A percentile compares a stretch with the other conserved stretches of the same genome.
phyloP scores from a whole-genome alignment of 2,113 vertebrate species.

The Puma concolor region DNA sequence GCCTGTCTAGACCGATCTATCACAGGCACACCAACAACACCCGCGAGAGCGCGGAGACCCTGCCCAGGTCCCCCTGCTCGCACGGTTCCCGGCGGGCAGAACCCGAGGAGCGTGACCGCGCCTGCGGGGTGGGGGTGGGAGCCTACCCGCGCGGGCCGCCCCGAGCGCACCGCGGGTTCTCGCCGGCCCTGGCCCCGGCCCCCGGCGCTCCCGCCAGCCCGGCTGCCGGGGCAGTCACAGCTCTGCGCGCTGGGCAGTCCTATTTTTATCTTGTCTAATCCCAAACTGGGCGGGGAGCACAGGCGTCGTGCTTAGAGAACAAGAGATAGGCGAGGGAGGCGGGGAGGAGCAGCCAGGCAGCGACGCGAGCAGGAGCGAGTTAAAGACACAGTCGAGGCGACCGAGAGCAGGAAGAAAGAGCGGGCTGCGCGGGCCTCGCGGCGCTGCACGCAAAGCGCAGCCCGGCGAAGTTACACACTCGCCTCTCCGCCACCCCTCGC shows the following conservation, averaged over 20 bases:
- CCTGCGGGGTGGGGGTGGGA: conserved; percentile 18
- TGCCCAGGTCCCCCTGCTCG: conserved; percentile 70
- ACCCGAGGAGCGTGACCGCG: conserved; percentile 67
- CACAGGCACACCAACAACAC: conserved; percentile 86
- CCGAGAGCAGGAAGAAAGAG: conserved; percentile 76
- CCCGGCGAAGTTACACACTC: conserved; percentile 74
- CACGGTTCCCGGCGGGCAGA: conserved; percentile 83
- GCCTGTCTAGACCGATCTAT: conserved; percentile 91
- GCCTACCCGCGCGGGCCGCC: not conserved
- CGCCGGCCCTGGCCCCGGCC: conserved; percentile 22
- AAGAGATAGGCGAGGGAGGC: conserved; percentile 79
- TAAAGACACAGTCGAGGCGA: conserved; percentile 79
- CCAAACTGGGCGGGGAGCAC: conserved; percentile 82
- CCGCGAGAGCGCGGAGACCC: conserved; percentile 79
- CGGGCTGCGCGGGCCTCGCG: conserved; percentile 65
- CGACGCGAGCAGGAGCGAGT: conserved; percentile 74
- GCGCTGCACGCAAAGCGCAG: conserved; percentile 59
- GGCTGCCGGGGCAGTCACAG: conserved; percentile 68
- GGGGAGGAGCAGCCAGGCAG: conserved; percentile 77
- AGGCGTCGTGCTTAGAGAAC: conserved; percentile 79
- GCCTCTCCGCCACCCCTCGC: not conserved
- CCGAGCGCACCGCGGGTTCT: not conserved
- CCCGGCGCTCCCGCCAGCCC: conserved; percentile 51
- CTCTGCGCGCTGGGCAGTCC: conserved; percentile 76
- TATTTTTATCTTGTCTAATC: conserved; percentile 85